Evolutionary conservation across 2,797 vertebrate genomes (phyloP), one percentile per base, ranked within the genome.

Genomic region (Danio jaintianensis): DNA sequence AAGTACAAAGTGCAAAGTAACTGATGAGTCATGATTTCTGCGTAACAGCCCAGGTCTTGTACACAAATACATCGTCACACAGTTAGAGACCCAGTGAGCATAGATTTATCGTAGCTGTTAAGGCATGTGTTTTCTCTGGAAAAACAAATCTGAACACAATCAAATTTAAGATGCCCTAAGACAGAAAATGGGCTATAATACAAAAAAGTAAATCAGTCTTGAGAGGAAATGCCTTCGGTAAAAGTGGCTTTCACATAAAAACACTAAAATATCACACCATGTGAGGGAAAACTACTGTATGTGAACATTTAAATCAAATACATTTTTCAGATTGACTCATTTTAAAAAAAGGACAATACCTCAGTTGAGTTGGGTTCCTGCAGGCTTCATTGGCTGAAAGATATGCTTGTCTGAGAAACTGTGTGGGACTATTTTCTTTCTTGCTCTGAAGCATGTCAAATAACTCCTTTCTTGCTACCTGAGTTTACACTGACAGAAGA

Each of bases 401-500:
- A 48, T 61, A 29, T 20, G 22, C 22, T 48, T 56, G 40, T 68
- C 63, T 38, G 16, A 42, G 52, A 47, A 66, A 74, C 15, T 18
- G 20, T 68, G 22, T 40, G 63, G 22, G 42, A 61, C 45, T 16
- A 42, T 79, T 70, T 69, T 56, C 20, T 47, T 61, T 78, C 22
- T 18, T 70, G 36, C 36, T 70, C 45, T 42, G 36, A 70, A 62
- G 66, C 11, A 42, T 69, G 64, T 59, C 76, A 78, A 61, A 69
- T 48, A 61, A 78, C 43, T 58, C 1, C 76, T 53, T 52, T 78
- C 43, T 45, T 47, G 45, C n/a, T 61, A 15, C 43, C 45, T 69
- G 36, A 52, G 11, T 36, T 61, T 48, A 38, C 64, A 61, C 29
- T 69, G 76, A 78, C 76, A 78, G 53, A 69, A 50, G 53, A 62